These are phyloP conservation scores for Clusia tigrina DNA, from an alignment of 2,888 invertebrate genomes.

Conservation along the genomic window DNA sequence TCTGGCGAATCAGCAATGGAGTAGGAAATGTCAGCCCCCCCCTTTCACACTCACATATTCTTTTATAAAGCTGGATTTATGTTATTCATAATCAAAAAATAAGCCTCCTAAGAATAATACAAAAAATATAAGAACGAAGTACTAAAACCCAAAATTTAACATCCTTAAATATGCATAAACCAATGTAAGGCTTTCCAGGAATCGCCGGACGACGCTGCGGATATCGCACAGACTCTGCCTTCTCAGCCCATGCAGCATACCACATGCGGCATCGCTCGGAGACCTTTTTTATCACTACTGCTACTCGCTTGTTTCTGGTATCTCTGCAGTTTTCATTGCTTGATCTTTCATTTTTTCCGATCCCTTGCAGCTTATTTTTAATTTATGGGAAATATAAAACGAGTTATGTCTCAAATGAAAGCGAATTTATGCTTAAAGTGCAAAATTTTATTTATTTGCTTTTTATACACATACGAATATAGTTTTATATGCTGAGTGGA, in stretches of 20 bases:
- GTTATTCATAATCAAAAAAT: too few species aligned
- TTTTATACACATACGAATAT: background rate
- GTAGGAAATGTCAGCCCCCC: too few species aligned
- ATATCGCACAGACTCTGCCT: too few species aligned
- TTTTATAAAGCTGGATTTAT: too few species aligned
- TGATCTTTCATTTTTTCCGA: constrained; percentile 4
- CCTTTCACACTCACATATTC: too few species aligned
- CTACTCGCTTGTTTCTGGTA: background rate
- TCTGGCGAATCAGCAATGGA: too few species aligned
- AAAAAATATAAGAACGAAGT: too few species aligned
- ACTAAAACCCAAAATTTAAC: background rate
- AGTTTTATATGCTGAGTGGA: background rate
- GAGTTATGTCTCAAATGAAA: constrained; percentile 21
- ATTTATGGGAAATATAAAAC: constrained; percentile 23
- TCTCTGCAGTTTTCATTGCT: constrained; percentile 14
- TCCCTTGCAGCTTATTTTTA: constrained; percentile 13
- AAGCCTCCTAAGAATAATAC: too few species aligned
- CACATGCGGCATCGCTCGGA: background rate
- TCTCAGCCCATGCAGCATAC: too few species aligned
- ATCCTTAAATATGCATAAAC: background rate
- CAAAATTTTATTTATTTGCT: constrained; percentile 17
- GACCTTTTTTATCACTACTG: background rate
- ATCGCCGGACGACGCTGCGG: too few species aligned
- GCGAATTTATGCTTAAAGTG: constrained; percentile 24
- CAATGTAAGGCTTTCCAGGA: too few species aligned